Percentiles rank a stretch among this genome's conserved stretches.
Conservation (phyloP, 2,888 invertebrate species). For the Galerucella nymphaeae region DNA sequence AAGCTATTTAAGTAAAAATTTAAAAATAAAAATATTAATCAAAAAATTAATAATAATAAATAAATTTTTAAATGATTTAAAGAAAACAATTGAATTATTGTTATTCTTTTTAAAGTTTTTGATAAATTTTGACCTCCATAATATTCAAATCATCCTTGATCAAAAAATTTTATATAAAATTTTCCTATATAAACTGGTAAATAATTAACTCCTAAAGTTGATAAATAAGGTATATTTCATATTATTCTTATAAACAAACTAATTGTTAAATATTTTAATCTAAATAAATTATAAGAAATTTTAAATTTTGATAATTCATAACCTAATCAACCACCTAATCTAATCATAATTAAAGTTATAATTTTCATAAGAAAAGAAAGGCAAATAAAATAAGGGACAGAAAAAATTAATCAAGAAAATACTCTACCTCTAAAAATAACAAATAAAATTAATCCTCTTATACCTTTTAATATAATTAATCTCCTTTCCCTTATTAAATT, state of each 20-base stretch:
- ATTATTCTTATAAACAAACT: constrained; percentile 62
- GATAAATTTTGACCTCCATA: constrained; percentile 48
- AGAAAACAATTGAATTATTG: constrained; percentile 63
- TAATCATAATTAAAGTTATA: constrained; percentile 67
- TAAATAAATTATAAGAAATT: constrained; percentile 63
- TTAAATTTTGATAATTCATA: constrained; percentile 65
- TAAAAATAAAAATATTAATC: constrained; percentile 23
- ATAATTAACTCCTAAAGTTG: constrained; percentile 62
- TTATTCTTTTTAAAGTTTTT: constrained; percentile 53
- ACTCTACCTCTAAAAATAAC: constrained; percentile 69
- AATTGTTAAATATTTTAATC: constrained; percentile 55
- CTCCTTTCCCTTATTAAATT: constrained; percentile 68
- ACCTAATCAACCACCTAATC: constrained; percentile 64
- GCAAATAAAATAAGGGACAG: constrained; percentile 68
- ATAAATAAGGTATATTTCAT: constrained; percentile 68
- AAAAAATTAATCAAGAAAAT: constrained; percentile 70
- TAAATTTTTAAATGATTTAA: constrained; percentile 68
- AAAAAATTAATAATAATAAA: constrained; percentile 50
- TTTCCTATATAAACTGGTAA: constrained; percentile 65
- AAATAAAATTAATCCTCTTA: too few species aligned
- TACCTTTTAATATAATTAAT: constrained; percentile 65
- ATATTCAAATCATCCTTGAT: constrained; percentile 54
- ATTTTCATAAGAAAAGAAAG: constrained; percentile 68
- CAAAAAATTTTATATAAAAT: constrained; percentile 62
- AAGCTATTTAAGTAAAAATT: constrained; percentile 61